These are phyloP conservation scores for Archaeoteleia sp. DNA, from an alignment of 2,888 invertebrate genomes.

Conservation along the genomic window DNA sequence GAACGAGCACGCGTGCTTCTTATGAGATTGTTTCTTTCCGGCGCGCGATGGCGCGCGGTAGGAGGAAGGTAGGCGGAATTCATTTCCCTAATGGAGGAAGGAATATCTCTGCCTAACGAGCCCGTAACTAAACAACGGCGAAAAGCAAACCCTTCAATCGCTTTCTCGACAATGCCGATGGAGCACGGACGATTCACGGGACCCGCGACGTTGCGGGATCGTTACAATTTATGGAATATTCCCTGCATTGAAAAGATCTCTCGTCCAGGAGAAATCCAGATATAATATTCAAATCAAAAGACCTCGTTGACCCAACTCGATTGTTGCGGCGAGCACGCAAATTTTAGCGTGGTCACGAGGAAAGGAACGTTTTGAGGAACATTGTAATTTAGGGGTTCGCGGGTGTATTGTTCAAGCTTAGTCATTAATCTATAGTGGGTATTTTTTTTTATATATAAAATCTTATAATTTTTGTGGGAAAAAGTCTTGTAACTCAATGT, in stretches of 20 bases:
- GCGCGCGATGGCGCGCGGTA: slow-evolving; percentile 7
- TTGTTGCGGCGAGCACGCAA: not conserved
- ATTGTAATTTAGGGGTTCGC: not conserved
- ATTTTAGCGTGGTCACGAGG: not conserved
- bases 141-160: slow-evolving; percentile 7
- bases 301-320: slow-evolving; percentile 8
- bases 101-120: slow-evolving; percentile 64
- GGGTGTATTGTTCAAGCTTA: no score
- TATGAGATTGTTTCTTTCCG: slow-evolving; percentile 8
- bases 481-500: no score
- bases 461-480: no score
- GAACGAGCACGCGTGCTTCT: slow-evolving; percentile 7
- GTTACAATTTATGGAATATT: slow-evolving; percentile 63
- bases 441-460: no score
- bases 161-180: slow-evolving; percentile 9
- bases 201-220: slow-evolving; percentile 27
- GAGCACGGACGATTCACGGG: no score
- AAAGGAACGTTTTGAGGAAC: not conserved
- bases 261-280: slow-evolving; percentile 6
- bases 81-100: slow-evolving; percentile 71
- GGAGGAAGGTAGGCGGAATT: slow-evolving; percentile 58
- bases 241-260: slow-evolving; percentile 53
- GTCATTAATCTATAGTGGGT: no score
- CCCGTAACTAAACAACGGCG: slow-evolving; percentile 62
- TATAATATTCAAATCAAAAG: slow-evolving; percentile 17